Evolutionary conservation across 2,888 invertebrate species (phyloP).

Genomic region (Hypena proboscidalis): DNA sequence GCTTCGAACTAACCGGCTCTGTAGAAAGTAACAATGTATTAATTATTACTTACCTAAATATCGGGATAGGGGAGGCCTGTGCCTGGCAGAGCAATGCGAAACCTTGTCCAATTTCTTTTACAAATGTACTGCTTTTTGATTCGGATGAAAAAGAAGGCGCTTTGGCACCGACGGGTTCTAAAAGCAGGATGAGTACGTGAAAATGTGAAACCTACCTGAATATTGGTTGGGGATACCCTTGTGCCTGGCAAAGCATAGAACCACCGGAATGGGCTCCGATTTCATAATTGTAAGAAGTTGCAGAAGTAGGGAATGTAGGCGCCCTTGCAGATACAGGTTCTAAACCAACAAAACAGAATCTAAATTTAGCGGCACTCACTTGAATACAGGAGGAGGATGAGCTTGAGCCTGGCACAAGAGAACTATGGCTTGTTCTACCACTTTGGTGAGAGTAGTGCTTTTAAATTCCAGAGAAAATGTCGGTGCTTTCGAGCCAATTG

Average conservation of each 20-base stretch:
- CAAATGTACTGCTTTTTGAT: slow-evolving; percentile 87
- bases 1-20: slow-evolving; percentile 87
- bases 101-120: slow-evolving; percentile 82
- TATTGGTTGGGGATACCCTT: slow-evolving; percentile 87
- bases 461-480: slow-evolving; percentile 84
- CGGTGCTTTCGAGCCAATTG: slow-evolving; percentile 86
- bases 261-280: slow-evolving; percentile 68
- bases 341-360: slow-evolving; percentile 59
- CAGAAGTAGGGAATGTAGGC: slow-evolving; percentile 80
- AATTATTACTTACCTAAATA: slow-evolving; percentile 85
- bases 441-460: slow-evolving; percentile 85
- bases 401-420: slow-evolving; percentile 89
- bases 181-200: slow-evolving; percentile 45
- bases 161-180: slow-evolving; percentile 87
- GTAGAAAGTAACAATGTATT: slow-evolving; percentile 57
- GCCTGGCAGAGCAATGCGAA: slow-evolving; percentile 87
- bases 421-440: slow-evolving; percentile 81
- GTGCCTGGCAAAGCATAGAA: slow-evolving; percentile 84
- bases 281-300: slow-evolving; percentile 79
- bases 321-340: slow-evolving; percentile 81
- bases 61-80: slow-evolving; percentile 87
- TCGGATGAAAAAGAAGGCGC: slow-evolving; percentile 87
- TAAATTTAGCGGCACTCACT: slow-evolving; percentile 79
- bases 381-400: slow-evolving; percentile 88
- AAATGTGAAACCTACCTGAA: slow-evolving; percentile 85